Evolutionary conservation across 2,888 invertebrate species (phyloP).

Genomic region (Lomographa bimaculata): DNA sequence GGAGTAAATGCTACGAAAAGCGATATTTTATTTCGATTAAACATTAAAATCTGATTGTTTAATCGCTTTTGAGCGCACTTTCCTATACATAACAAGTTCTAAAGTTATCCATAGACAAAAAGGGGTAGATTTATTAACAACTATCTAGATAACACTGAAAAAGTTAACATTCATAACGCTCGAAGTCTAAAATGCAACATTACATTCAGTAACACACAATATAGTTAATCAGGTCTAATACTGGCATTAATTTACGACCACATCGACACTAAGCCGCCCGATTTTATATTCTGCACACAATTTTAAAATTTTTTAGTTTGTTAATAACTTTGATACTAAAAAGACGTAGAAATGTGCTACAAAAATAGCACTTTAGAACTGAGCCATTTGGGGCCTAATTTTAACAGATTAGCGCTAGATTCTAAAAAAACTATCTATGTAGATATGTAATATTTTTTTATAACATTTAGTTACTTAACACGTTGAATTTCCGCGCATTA

Average conservation of each 20-base stretch:
- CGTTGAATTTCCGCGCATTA: no score
- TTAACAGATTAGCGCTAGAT: no score
- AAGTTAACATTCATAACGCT: constrained; percentile 52
- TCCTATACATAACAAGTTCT: constrained; percentile 44
- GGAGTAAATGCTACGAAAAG: constrained; percentile 2
- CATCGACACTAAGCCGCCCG: constrained; percentile 33
- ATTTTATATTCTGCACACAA: no score
- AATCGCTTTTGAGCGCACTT: constrained; percentile 18
- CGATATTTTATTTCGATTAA: constrained; percentile 13
- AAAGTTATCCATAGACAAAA: constrained; percentile 61
- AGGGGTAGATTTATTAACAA: constrained; percentile 49
- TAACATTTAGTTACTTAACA: no score
- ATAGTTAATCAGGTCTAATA: constrained; percentile 63
- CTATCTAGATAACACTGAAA: constrained; percentile 56
- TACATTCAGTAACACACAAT: constrained; percentile 50
- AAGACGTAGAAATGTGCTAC: no score
- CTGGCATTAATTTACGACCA: constrained; percentile 52
- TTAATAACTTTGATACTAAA: no score
- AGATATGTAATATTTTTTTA: no score
- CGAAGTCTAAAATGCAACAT: constrained; percentile 45
- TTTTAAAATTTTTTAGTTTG: no score
- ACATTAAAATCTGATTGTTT: constrained; percentile 12
- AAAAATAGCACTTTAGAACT: no score
- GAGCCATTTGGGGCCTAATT: no score
- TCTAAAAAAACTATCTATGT: no score